A percentile compares a stretch with the other conserved stretches of the same genome.
Conservation (phyloP, 2,797 vertebrate genomes). For the Scolopax bukidnonensis region DNA sequence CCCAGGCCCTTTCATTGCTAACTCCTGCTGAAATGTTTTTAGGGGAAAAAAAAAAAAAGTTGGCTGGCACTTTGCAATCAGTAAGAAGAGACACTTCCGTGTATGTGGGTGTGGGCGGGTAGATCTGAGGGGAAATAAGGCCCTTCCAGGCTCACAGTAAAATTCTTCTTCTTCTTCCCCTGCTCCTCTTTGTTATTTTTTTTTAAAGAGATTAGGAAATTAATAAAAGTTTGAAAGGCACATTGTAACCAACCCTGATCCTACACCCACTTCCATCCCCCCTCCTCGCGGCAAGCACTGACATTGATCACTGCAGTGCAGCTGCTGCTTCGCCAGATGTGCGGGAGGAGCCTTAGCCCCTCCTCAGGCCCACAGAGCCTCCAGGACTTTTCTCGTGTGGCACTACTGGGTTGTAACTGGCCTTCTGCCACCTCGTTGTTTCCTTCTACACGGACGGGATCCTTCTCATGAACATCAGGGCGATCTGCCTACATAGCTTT, state of each 20-base stretch:
- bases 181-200: neutral
- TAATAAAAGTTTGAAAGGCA: constrained; percentile 2
- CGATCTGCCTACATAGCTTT: neutral
- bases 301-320: neutral
- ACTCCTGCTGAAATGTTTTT: neutral
- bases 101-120: neutral
- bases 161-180: neutral
- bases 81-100: neutral
- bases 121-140: neutral
- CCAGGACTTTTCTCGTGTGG: neutral
- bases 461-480: neutral
- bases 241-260: constrained; percentile 8
- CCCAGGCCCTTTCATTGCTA: neutral
- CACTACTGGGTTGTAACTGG: neutral
- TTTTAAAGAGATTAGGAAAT: constrained; percentile 7
- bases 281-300: neutral
- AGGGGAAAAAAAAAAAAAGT: neutral
- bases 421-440: rapidly evolving
- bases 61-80: neutral
- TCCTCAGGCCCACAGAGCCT: neutral
- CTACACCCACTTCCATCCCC: constrained; percentile 6
- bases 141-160: neutral
- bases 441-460: neutral
- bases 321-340: constrained; percentile 59
- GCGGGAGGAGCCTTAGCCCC: neutral